A percentile compares a stretch with the other conserved stretches of the same genome.
Conservation (phyloP, 2,888 invertebrate genomes). For the Eretmocerus hayati region DNA sequence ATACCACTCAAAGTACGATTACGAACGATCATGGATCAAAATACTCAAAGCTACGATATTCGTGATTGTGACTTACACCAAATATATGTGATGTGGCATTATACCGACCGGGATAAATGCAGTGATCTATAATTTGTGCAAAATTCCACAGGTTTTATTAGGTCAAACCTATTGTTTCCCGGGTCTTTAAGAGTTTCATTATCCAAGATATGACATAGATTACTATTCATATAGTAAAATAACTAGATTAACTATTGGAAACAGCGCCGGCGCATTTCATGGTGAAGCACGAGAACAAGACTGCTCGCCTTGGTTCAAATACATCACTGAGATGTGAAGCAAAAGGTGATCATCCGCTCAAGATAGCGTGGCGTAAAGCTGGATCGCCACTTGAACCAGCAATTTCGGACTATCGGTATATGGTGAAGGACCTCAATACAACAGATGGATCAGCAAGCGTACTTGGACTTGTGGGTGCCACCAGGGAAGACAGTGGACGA, state of each 20-base stretch:
- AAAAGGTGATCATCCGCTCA: conserved; percentile 79
- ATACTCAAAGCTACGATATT: too few species aligned
- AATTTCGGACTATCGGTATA: conserved; percentile 43
- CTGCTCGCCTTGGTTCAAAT: conserved; percentile 41
- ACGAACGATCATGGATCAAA: too few species aligned
- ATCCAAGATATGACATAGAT: too few species aligned
- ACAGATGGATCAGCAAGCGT: conserved; percentile 70
- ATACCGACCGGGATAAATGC: too few species aligned
- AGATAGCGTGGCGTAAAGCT: conserved; percentile 75
- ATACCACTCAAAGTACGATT: too few species aligned
- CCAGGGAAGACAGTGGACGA: conserved; percentile 81
- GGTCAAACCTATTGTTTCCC: too few species aligned
- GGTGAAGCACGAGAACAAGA: conserved; percentile 56
- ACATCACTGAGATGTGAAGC: conserved; percentile 71
- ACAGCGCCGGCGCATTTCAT: conserved; percentile 77
- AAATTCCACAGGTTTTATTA: too few species aligned
- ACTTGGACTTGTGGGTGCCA: conserved; percentile 75
- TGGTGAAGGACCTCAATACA: conserved; percentile 40
- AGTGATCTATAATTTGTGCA: too few species aligned
- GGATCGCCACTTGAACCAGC: conserved; percentile 48
- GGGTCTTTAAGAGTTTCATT: too few species aligned
- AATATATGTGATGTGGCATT: too few species aligned
- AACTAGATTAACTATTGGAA: neutral
- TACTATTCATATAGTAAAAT: too few species aligned
- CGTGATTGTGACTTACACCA: too few species aligned